A percentile compares a stretch with the other conserved stretches of the same genome.
phyloP scores from a whole-genome alignment of 2,113 vertebrate genomes.

The Spheniscus mendiculus region DNA sequence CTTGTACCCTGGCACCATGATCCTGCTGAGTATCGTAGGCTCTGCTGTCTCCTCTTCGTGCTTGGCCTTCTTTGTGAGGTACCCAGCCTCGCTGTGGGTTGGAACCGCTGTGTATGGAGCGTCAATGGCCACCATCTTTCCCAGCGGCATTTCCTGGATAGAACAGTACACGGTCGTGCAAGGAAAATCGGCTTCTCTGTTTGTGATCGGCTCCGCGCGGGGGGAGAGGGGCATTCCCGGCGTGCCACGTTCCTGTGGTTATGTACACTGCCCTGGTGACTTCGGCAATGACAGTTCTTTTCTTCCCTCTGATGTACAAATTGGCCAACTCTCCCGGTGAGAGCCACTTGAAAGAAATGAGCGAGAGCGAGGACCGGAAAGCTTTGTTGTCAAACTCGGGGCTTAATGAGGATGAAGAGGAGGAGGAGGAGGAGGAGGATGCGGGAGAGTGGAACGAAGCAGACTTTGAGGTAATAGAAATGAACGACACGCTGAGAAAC shows the following conservation, averaged over 20 bases:
- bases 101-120: constrained; percentile 84
- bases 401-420: constrained; percentile 75
- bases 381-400: constrained; percentile 76
- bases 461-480: constrained; percentile 90
- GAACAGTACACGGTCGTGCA: constrained; percentile 91
- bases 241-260: constrained; percentile 76
- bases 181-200: constrained; percentile 78
- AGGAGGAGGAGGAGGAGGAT: constrained; percentile 67
- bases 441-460: constrained; percentile 81
- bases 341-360: background rate
- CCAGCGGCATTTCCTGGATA: constrained; percentile 92
- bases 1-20: constrained; percentile 85
- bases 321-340: constrained; percentile 72
- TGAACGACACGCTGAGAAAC: constrained; percentile 73
- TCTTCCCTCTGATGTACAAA: constrained; percentile 91
- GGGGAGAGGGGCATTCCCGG: constrained; percentile 95
- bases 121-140: constrained; percentile 91
- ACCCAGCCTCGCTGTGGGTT: constrained; percentile 76
- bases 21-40: constrained; percentile 83
- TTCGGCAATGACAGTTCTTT: constrained; percentile 76
- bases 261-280: constrained; percentile 81
- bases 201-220: constrained; percentile 87
- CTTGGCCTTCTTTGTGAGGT: constrained; percentile 79
- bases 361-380: constrained; percentile 78
- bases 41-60: constrained; percentile 76